Evolutionary conservation across 2,113 vertebrate genomes (phyloP).

Genomic region (Sturnira hondurensis): DNA sequence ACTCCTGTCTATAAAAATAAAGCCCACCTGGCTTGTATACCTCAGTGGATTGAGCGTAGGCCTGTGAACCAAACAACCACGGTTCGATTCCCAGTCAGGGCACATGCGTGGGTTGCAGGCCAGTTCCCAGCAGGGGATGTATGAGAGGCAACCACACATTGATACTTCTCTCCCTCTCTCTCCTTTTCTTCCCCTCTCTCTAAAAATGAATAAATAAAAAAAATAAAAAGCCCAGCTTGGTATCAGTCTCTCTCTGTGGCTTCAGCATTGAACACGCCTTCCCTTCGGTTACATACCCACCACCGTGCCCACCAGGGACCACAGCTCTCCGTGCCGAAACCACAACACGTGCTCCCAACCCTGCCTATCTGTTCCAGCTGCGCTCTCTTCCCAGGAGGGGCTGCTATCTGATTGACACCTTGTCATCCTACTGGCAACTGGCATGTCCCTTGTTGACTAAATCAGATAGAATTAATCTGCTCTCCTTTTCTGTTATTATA

Average conservation of each 20-base stretch:
- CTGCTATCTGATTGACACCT: background rate
- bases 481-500: background rate
- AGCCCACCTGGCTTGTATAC: too few species aligned
- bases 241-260: background rate
- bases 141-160: too few species aligned
- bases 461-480: constrained; percentile 36
- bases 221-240: background rate
- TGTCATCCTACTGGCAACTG: background rate
- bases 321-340: rapidly evolving
- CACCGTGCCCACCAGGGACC: background rate
- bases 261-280: background rate
- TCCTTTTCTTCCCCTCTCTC: too few species aligned
- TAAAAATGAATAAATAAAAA: too few species aligned
- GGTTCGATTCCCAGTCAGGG: too few species aligned
- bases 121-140: too few species aligned
- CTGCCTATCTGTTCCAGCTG: background rate
- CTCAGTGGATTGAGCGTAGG: too few species aligned
- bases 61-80: too few species aligned
- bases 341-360: background rate
- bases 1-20: background rate
- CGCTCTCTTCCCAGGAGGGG: background rate
- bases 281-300: rapidly evolving
- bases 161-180: too few species aligned
- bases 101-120: too few species aligned
- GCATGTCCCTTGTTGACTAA: background rate